A percentile compares a stretch with the other conserved stretches of the same genome.
phyloP scores from a whole-genome alignment of 2,888 invertebrate species.

The Tachystola acroxantha region DNA sequence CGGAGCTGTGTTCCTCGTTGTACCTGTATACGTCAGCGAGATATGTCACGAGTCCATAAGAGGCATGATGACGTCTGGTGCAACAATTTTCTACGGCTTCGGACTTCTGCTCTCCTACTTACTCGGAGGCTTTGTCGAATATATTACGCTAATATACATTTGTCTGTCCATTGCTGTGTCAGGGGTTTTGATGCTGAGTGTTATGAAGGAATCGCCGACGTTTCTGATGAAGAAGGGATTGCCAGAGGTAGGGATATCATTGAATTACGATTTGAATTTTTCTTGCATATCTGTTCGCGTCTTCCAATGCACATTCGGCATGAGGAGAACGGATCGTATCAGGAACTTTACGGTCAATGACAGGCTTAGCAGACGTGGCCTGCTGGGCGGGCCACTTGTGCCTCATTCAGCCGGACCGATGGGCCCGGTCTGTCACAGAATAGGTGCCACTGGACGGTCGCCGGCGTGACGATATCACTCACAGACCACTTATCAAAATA shows the following conservation, averaged over 20 bases:
- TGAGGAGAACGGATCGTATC: too few species aligned
- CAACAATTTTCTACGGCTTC: constrained; percentile 40
- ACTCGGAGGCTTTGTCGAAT: constrained; percentile 43
- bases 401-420: too few species aligned
- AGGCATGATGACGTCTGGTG: constrained; percentile 45
- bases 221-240: constrained; percentile 44
- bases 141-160: constrained; percentile 39
- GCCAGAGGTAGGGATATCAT: constrained; percentile 44
- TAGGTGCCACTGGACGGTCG: too few species aligned
- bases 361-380: too few species aligned
- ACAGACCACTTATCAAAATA: too few species aligned
- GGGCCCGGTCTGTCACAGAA: too few species aligned
- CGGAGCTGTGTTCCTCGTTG: constrained; percentile 33
- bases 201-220: constrained; percentile 49
- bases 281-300: too few species aligned
- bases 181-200: constrained; percentile 24
- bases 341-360: too few species aligned
- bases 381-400: too few species aligned
- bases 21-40: constrained; percentile 48
- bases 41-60: constrained; percentile 52
- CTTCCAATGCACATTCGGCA: too few species aligned
- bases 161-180: constrained; percentile 31
- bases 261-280: constrained; percentile 17
- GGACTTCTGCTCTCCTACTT: constrained; percentile 51
- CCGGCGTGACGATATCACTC: too few species aligned